Evolutionary conservation across 1,140 invertebrate species (phyloP), one percentile per base, ranked within the genome.

Genomic region (Meloidogyne chitwoodi): DNA sequence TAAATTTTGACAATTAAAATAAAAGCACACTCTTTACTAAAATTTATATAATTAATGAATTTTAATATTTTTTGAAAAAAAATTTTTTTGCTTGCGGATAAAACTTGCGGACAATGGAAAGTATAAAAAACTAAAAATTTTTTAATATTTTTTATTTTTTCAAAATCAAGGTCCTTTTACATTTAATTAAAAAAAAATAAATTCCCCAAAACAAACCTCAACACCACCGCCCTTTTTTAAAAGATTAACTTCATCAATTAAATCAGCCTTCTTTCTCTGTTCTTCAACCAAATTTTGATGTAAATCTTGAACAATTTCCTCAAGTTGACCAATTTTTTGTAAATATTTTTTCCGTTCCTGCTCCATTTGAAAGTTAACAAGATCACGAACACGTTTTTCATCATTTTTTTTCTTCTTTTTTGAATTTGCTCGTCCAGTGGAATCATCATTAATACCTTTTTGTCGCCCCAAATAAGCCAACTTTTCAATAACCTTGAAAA

Each of bases 361-460:
- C 24, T 74, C 72, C 72, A 62, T 27, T 38, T 74, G 72, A 10
- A 70, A 34, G 34, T 76, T 27, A 5, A 38, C 74, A 41, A 75
- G 72, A 11, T 75, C 74, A 11, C 70, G 71, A 14, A 76, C 64
- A 38, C 74, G 74, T 19, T 75, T 79, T 41, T 79, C 68, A 14
- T 68, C 78, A 14, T 77, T 16, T 56, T 77, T 82, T n/a, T 69
- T 56, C 19, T 80, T 69, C n/a, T 78, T 82, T 48, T 77, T 83
- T 41, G 31, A 38, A 22, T 48, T 63, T 22, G 11, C 22, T 26
- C 56, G 79, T 19, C 24, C 24, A n/a, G 24, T 16, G 10, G 74
- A 38, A 22, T 81, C 77, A 48, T 79, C 67, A 24, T 76, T 78
- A 48, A 83, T 80, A 14, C 80, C 77, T 29, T 81, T 83, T 5